phyloP scores from a whole-genome alignment of 2,113 vertebrate genomes.

The Bubo blakistoni region DNA sequence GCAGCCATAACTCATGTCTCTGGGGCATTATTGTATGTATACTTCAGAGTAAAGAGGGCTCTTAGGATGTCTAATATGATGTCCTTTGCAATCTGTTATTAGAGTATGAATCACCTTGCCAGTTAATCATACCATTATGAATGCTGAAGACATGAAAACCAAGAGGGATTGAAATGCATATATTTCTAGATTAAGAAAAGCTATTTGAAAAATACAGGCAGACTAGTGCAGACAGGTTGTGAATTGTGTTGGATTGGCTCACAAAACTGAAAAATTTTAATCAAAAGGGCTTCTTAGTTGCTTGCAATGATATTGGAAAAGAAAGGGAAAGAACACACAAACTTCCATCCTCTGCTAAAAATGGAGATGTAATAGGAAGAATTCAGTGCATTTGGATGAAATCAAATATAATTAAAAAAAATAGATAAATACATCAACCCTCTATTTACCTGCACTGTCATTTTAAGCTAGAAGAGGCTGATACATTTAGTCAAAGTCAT shows the following conservation, averaged over 20 bases:
- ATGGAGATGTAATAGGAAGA: neutral
- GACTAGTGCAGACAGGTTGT: neutral
- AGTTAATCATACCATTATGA: slow-evolving; percentile 73
- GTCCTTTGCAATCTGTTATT: slow-evolving; percentile 74
- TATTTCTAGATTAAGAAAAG: slow-evolving; percentile 54
- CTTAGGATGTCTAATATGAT: slow-evolving; percentile 66
- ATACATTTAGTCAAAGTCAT: slow-evolving; percentile 34
- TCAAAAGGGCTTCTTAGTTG: neutral
- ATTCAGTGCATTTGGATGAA: neutral
- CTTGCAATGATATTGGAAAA: neutral
- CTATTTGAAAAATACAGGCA: slow-evolving; percentile 43
- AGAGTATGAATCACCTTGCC: slow-evolving; percentile 52
- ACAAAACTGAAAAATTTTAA: neutral
- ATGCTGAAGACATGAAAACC: slow-evolving; percentile 64
- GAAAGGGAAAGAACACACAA: neutral
- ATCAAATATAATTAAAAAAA: slow-evolving; percentile 31
- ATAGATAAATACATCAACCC: slow-evolving; percentile 31
- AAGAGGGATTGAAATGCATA: slow-evolving; percentile 49
- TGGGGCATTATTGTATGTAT: slow-evolving; percentile 54
- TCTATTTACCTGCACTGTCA: slow-evolving; percentile 47
- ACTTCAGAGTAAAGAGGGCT: slow-evolving; percentile 66
- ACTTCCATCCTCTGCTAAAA: neutral
- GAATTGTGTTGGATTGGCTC: neutral
- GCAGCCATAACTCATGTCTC: slow-evolving; percentile 73
- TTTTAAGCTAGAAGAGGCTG: slow-evolving; percentile 33